These are phyloP conservation scores for Agelaius phoeniceus DNA, from an alignment of 2,113 vertebrate species.

Conservation along the genomic window DNA sequence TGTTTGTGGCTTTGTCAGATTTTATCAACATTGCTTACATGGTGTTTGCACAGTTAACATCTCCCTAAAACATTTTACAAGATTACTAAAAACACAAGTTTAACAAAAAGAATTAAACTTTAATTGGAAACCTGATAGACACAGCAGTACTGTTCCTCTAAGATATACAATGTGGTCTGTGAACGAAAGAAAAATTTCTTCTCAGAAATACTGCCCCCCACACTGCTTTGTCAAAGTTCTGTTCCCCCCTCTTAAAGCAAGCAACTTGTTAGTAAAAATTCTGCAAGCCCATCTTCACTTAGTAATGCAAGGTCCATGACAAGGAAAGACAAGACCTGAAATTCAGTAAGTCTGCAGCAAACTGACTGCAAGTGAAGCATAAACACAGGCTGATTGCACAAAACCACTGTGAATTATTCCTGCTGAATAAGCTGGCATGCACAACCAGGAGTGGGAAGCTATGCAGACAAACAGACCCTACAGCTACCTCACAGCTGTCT, in stretches of 20 bases:
- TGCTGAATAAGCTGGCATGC: neutral
- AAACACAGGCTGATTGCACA: neutral
- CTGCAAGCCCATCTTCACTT: neutral
- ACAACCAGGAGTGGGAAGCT: neutral
- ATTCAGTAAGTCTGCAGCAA: neutral
- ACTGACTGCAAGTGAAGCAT: neutral
- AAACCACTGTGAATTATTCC: neutral
- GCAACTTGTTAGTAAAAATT: neutral
- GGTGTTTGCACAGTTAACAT: neutral
- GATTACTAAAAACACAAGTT: neutral
- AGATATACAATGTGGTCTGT: neutral
- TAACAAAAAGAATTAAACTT: neutral
- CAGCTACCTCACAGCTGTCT: neutral
- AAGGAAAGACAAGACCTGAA: neutral
- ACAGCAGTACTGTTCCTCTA: neutral
- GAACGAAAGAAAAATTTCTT: neutral
- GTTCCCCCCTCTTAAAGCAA: neutral
- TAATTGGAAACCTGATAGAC: neutral
- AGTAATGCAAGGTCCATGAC: neutral
- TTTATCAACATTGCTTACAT: neutral
- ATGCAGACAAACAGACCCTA: neutral
- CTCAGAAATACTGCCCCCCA: neutral
- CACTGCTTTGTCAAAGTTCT: fast-evolving
- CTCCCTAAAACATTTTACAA: neutral
- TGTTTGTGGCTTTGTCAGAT: neutral